phyloP scores from a whole-genome alignment of 2,797 vertebrate genomes.

The Monodelphis domestica region DNA sequence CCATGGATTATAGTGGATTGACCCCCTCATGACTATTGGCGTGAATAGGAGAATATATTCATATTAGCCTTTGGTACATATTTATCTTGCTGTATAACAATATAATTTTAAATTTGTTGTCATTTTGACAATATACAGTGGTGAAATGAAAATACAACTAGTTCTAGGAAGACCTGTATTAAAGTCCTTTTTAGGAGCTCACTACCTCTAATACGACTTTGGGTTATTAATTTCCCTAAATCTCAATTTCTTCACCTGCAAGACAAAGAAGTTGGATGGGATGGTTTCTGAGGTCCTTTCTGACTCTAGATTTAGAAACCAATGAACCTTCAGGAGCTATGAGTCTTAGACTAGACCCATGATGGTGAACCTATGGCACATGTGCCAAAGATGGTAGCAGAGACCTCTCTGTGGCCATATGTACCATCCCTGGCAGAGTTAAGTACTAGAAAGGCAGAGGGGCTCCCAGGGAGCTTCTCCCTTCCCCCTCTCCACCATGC shows the following conservation, averaged over 20 bases:
- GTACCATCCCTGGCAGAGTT: no score
- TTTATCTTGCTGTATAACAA: not conserved
- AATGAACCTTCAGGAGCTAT: not conserved
- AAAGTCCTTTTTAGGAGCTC: not conserved
- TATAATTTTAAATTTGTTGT: not conserved
- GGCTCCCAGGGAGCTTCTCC: no score
- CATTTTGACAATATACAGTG: not conserved
- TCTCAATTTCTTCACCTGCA: constrained; percentile 10
- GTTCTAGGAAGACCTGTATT: not conserved
- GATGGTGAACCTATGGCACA: no score
- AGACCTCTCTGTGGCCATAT: no score
- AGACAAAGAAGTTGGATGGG: not conserved
- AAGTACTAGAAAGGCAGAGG: no score
- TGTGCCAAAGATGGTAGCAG: no score
- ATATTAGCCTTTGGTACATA: not conserved
- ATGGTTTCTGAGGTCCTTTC: not conserved
- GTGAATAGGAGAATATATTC: not conserved
- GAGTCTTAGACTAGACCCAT: no score
- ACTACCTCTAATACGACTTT: not conserved
- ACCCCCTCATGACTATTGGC: not conserved
- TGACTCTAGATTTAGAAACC: not conserved
- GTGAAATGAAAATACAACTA: not conserved
- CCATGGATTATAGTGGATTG: not conserved
- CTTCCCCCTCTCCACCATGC: no score
- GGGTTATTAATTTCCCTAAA: not conserved